Evolutionary conservation across 1,140 invertebrate genomes (phyloP), one percentile per base, ranked within the genome.

Genomic region (Pteromalus puparum): DNA sequence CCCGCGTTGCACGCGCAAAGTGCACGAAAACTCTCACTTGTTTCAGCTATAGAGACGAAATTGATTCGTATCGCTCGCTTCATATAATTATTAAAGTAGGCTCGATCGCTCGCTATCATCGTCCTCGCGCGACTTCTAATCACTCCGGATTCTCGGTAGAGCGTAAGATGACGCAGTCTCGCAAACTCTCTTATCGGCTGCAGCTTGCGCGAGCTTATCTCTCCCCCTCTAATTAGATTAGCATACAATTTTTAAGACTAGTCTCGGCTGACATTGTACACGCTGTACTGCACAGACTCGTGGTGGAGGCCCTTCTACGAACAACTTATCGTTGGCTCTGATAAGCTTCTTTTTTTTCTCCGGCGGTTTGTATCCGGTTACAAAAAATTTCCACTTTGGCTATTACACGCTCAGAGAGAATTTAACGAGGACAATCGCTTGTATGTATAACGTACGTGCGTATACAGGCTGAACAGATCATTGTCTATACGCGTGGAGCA

Each of bases 141-240:
- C 79, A 48, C 26, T 28, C 28, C 28, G 3, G 68, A 53, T 83
- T 83, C 82, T 61, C 74, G 74, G 82, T 83, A 83, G 53, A 61
- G 21, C 61, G 82, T 77, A 83, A 83, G 26, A 7, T 65, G 82
- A 83, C 24, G 34, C 34, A 65, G 38, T 77, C 46, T 18, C 75
- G 28, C 26, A 28, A 26, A 4, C 13, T 74, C 46, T 61, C 6
- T n/a, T 42, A 12, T 70, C 65, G 67, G 77, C 67, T 28, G 68
- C 26, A 26, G 67, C 67, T 13, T 70, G 68, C 68, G 26, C 26
- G 2, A n/a, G 15, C 6, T 75, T 82, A 76, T 76, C 67, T 70
- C 73, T 38, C 9, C 9, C 18, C 82, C 26, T 38, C 70, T 76
- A 82, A 82, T 82, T 82, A 82, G 81, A 82, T 82, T 82, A 82